Conservation (phyloP, 2,888 invertebrate species). For the Volucella bombylans region DNA sequence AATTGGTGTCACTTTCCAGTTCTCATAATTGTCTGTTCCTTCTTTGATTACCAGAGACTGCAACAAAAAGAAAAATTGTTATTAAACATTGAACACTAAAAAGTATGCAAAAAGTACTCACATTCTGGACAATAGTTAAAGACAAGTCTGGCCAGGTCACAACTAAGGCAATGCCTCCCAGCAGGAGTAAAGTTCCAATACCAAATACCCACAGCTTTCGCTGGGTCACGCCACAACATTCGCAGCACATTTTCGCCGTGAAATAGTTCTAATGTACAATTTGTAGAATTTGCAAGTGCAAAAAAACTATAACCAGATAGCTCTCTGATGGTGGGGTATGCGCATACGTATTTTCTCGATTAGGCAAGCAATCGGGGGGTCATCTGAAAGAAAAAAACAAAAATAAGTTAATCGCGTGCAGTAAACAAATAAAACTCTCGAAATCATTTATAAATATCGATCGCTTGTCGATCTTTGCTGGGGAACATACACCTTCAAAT, state of each 20-base stretch:
- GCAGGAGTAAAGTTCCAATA: constrained; percentile 77
- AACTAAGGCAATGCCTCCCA: constrained; percentile 78
- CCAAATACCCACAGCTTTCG: constrained; percentile 82
- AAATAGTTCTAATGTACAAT: constrained; percentile 14
- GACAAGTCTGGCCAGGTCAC: constrained; percentile 79
- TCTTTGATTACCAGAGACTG: constrained; percentile 87
- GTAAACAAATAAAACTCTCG: background rate
- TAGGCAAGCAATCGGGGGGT: constrained; percentile 5
- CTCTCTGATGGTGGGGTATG: background rate
- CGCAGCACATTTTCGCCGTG: constrained; percentile 78
- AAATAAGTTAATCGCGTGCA: background rate
- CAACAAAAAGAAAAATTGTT: constrained; percentile 8
- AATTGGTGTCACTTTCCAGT: constrained; percentile 92
- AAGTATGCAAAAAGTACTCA: constrained; percentile 73
- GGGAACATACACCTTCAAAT: background rate
- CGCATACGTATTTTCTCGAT: background rate
- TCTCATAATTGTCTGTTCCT: constrained; percentile 86
- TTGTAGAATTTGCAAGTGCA: constrained; percentile 33
- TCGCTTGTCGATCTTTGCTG: background rate
- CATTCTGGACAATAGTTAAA: constrained; percentile 77
- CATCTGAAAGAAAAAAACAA: constrained; percentile 29
- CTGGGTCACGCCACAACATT: constrained; percentile 80
- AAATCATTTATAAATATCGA: background rate
- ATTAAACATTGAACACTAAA: background rate
- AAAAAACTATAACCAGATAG: background rate